Evolutionary conservation across 2,113 vertebrate genomes (phyloP), one percentile per base, ranked within the genome.

Genomic region (Lophochroa leadbeateri): DNA sequence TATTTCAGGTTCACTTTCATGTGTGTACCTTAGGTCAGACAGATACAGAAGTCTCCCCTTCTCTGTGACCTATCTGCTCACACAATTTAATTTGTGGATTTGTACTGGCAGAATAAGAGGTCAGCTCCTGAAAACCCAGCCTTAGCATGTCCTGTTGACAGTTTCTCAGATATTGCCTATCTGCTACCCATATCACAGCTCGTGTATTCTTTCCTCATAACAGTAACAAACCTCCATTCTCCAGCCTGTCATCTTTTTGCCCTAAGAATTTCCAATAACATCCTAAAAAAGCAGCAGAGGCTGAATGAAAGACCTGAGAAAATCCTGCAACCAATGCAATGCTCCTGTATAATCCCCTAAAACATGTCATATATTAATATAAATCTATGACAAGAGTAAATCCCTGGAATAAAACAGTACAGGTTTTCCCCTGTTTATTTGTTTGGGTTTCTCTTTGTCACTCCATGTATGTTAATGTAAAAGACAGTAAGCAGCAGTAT

Each of bases 41-140:
- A 2, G 58, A 68, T 76, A 23, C 84, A 87, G 78, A 82, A 75
- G 8, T 69, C 78, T 94, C 37, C 92, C 74, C 67, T 52, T 95
- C 58, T 87, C 41, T 43, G 41, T 91, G 94, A 96, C 94, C 84
- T 84, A 82, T 37, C 84, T 80, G 91, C 91, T 96, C 89, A 53
- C 82, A 87, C 78, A 95, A 96, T 97, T 96, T 96, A 96, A 97
- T 96, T 95, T 95, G 95, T 76, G 93, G 78, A 90, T 95, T 96
- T 96, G 33, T 90, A 60, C 82, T 43, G 70, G 44, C 70, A 94
- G 94, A 94, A 79, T 76, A 79, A 92, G 96, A 91, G 95, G 95
- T 95, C 94, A 91, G 82, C 71, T 85, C 63, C 82, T 92, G 90
- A 91, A 94, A 90, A 69, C n/a, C 52, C 67, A 89, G 74, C 49